Evolutionary conservation across 2,113 vertebrate genomes (phyloP).

Genomic region (Epinephelus fuscoguttatus): DNA sequence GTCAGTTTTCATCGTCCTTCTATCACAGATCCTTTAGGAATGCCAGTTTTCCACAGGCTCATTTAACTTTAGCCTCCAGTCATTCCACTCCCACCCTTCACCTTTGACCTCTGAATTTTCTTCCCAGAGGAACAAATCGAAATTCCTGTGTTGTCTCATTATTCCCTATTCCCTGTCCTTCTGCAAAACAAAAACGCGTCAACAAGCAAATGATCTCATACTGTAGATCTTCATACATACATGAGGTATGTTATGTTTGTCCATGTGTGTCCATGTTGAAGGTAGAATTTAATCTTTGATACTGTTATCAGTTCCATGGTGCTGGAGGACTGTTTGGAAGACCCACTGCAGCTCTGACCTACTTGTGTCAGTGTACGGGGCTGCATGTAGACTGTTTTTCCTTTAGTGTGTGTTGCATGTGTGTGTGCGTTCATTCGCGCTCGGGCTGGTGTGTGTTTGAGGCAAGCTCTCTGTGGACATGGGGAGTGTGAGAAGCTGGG

Average conservation of each 20-base stretch:
- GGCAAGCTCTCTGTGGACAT: constrained; percentile 65
- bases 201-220: constrained; percentile 23
- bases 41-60: constrained; percentile 47
- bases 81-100: constrained; percentile 27
- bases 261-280: constrained; percentile 32
- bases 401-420: constrained; percentile 51
- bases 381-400: constrained; percentile 56
- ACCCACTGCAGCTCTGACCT: constrained; percentile 82
- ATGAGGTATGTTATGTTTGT: constrained; percentile 11
- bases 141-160: constrained; percentile 10
- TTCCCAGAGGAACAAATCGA: constrained; percentile 14
- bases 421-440: constrained; percentile 53
- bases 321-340: constrained; percentile 71
- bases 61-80: constrained; percentile 2
- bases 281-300: constrained; percentile 77
- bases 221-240: neutral
- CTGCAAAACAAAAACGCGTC: constrained; percentile 15
- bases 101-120: constrained; percentile 52
- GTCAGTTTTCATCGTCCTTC: neutral
- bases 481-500: constrained; percentile 77
- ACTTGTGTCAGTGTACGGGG: constrained; percentile 72
- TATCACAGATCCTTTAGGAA: no score
- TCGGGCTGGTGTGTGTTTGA: constrained; percentile 57
- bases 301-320: constrained; percentile 69
- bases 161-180: neutral